Evolutionary conservation across 1,140 invertebrate genomes (phyloP).

Genomic region (Drosophila baimaii): DNA sequence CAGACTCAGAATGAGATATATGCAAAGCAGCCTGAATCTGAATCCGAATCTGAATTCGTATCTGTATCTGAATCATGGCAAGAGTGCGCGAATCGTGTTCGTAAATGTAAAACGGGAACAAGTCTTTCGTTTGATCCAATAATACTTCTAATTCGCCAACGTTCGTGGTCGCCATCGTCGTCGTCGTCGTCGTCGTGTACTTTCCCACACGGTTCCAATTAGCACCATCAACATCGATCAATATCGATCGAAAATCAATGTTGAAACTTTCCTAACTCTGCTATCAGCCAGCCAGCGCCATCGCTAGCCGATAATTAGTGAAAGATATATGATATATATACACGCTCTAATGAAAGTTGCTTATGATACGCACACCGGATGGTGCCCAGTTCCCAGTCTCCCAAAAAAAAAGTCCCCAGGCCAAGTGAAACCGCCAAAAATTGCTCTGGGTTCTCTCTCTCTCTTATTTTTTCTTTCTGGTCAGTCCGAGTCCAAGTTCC

Average conservation of each 20-base stretch:
- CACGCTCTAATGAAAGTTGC: slow-evolving; percentile 58
- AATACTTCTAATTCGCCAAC: slow-evolving; percentile 30
- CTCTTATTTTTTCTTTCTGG: not conserved
- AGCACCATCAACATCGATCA: slow-evolving; percentile 46
- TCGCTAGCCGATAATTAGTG: slow-evolving; percentile 60
- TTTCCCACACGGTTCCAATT: slow-evolving; percentile 71
- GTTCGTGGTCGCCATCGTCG: slow-evolving; percentile 5
- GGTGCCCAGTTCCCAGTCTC: slow-evolving; percentile 1
- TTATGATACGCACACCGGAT: slow-evolving; percentile 18
- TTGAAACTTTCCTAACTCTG: slow-evolving; percentile 43
- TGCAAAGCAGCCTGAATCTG: slow-evolving; percentile 5
- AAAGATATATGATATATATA: slow-evolving; percentile 34
- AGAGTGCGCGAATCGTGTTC: slow-evolving; percentile 4
- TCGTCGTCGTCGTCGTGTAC: slow-evolving; percentile 30
- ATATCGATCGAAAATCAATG: slow-evolving; percentile 36
- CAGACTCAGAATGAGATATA: not conserved
- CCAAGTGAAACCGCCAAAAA: slow-evolving; percentile 26
- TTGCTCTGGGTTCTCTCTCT: not conserved
- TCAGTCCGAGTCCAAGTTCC: not conserved
- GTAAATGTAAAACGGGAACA: slow-evolving; percentile 53
- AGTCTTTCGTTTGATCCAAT: slow-evolving; percentile 19
- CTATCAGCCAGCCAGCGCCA: not conserved
- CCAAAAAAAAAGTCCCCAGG: slow-evolving; percentile 1
- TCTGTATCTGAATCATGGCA: slow-evolving; percentile 6
- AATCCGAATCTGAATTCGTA: too few species aligned